Evolutionary conservation across 2,113 vertebrate genomes (phyloP), one percentile per base, ranked within the genome.

Genomic region (Sturnira hondurensis): DNA sequence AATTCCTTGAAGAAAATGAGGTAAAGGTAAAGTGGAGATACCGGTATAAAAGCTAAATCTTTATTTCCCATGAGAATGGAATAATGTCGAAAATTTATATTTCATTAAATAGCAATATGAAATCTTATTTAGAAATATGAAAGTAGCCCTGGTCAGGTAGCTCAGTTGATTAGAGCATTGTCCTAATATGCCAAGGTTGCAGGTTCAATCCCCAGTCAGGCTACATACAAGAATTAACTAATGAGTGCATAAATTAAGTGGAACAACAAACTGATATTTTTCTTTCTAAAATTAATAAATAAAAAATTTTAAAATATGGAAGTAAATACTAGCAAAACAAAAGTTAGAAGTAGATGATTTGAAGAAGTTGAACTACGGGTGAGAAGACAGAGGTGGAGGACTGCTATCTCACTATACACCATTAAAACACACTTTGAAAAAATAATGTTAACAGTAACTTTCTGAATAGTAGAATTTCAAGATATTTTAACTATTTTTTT

Each of bases 291-390:
- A 58, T 58, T 24, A 58, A 58, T 58, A 56, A 56, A 56, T 56
- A 24, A 58, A 56, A 58, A 9, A 10, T 58, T 58, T 58, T 24
- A 58, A 58, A 58, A 24, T 24, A 58, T 24, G 22, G 20, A 56
- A 56, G 54, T 56, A 56, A 83, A 73, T 67, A 73, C 15, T 24
- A 91, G 45, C 26, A 95, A 97, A 89, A 81, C 26, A 95, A 97
- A 89, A 81, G 19, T 16, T 81, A 95, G 80, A 85, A 77, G 31
- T 6, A 89, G 36, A 26, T 94, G 20, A 20, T 91, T 88, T 4
- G 74, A 85, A 74, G 74, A 85, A 74, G n/a, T 22, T 93, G 65
- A 78, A 61, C 45, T 61, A 83, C 38, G 5, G 58, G 6, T 83
- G 11, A 20, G 61, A 77, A 92, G 78, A 70, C 33, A 89, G 15